Conservation (phyloP, 2,888 invertebrate genomes). For the Drosophila prolongata region DNA sequence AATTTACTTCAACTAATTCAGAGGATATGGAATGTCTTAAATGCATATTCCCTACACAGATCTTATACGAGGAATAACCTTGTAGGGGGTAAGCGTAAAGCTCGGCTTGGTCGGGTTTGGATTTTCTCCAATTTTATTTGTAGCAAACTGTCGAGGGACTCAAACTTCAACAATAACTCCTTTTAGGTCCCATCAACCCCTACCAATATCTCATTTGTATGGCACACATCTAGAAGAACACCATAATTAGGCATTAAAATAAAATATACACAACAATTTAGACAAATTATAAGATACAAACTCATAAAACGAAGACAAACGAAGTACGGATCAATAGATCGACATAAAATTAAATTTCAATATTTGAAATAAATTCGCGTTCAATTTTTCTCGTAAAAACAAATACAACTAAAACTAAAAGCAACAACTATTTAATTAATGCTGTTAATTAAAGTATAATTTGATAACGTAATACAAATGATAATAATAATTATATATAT, state of each 20-base stretch:
- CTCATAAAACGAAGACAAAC: slow-evolving; percentile 32
- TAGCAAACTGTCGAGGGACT: slow-evolving; percentile 71
- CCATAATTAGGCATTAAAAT: slow-evolving; percentile 68
- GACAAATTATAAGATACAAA: slow-evolving; percentile 37
- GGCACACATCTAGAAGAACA: slow-evolving; percentile 56
- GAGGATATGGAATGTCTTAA: slow-evolving; percentile 11
- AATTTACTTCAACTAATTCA: slow-evolving; percentile 56
- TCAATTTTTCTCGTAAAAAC: slow-evolving; percentile 61
- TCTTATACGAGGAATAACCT: neutral
- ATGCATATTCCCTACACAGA: neutral
- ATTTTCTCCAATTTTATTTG: slow-evolving; percentile 43
- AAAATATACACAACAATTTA: slow-evolving; percentile 61
- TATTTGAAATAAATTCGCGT: slow-evolving; percentile 65
- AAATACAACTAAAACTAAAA: slow-evolving; percentile 44
- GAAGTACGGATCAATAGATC: slow-evolving; percentile 34
- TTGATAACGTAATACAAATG: slow-evolving; percentile 60
- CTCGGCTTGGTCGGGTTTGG: slow-evolving; percentile 26
- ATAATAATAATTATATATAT: slow-evolving; percentile 67
- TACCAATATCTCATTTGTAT: slow-evolving; percentile 43
- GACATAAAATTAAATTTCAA: slow-evolving; percentile 48
- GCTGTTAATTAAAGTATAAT: slow-evolving; percentile 60
- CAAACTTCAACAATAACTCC: slow-evolving; percentile 73
- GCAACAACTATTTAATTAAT: slow-evolving; percentile 49
- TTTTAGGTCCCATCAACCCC: slow-evolving; percentile 59
- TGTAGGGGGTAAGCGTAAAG: slow-evolving; percentile 4